Evolutionary conservation across 1,140 invertebrate species (phyloP).

Genomic region (Lordiphosa mommai): DNA sequence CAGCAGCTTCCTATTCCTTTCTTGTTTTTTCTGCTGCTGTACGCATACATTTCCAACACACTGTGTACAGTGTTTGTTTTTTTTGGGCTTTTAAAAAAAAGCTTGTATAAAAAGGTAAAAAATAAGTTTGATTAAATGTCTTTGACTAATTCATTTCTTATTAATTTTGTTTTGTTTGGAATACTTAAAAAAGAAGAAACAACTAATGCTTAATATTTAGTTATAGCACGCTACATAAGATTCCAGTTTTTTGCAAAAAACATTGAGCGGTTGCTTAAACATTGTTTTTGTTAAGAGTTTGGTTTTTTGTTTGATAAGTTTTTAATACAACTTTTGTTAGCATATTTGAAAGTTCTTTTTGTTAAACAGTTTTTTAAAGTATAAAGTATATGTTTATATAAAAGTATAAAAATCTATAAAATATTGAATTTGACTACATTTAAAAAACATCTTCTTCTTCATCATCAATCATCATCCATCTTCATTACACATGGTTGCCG

Average conservation of each 20-base stretch:
- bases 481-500: slow-evolving; percentile 36
- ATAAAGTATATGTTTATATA: slow-evolving; percentile 76
- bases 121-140: slow-evolving; percentile 46
- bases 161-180: slow-evolving; percentile 19
- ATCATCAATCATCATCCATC: no score
- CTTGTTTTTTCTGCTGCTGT: no score
- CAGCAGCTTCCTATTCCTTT: no score
- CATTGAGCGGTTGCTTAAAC: slow-evolving; percentile 65
- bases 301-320: slow-evolving; percentile 58
- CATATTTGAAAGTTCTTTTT: slow-evolving; percentile 56
- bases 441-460: slow-evolving; percentile 64
- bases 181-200: slow-evolving; percentile 49
- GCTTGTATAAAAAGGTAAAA: slow-evolving; percentile 37
- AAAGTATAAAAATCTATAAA: slow-evolving; percentile 78
- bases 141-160: slow-evolving; percentile 44
- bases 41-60: no score
- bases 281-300: slow-evolving; percentile 19
- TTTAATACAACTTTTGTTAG: slow-evolving; percentile 50
- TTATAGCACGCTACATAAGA: slow-evolving; percentile 63
- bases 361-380: slow-evolving; percentile 72
- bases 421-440: slow-evolving; percentile 76
- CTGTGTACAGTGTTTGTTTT: background rate
- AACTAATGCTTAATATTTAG: slow-evolving; percentile 43
- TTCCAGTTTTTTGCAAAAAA: slow-evolving; percentile 60
- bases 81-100: slow-evolving; percentile 11